These are phyloP conservation scores for Crenichthys baileyi DNA, from an alignment of 2,797 vertebrate genomes.

Conservation along the genomic window DNA sequence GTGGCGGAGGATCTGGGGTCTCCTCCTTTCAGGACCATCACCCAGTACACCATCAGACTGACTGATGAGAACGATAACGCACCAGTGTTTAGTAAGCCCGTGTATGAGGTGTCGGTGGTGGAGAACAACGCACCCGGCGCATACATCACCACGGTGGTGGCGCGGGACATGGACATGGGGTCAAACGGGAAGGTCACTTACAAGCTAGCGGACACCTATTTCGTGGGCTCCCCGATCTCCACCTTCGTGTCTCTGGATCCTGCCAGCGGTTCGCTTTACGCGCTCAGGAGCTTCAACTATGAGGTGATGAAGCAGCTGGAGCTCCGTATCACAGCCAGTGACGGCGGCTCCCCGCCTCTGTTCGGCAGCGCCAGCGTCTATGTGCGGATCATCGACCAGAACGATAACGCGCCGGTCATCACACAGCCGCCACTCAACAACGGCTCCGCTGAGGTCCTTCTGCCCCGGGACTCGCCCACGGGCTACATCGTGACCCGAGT, in stretches of 20 bases:
- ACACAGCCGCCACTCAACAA: slow-evolving; percentile 87
- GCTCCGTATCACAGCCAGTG: slow-evolving; percentile 89
- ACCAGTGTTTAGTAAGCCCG: slow-evolving; percentile 84
- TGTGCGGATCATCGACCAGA: slow-evolving; percentile 91
- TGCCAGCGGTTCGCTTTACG: slow-evolving; percentile 91
- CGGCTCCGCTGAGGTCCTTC: slow-evolving; percentile 85
- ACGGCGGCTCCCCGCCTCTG: slow-evolving; percentile 89
- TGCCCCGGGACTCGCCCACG: slow-evolving; percentile 85
- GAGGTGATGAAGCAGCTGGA: slow-evolving; percentile 92
- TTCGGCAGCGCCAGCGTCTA: slow-evolving; percentile 87
- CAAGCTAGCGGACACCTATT: slow-evolving; percentile 86
- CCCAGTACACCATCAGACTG: slow-evolving; percentile 88
- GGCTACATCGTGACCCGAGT: slow-evolving; percentile 88
- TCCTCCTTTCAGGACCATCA: slow-evolving; percentile 88
- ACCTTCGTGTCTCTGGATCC: slow-evolving; percentile 94
- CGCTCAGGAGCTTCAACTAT: slow-evolving; percentile 92
- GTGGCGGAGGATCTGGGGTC: slow-evolving; percentile 92
- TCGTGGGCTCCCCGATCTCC: slow-evolving; percentile 89
- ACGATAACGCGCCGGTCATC: slow-evolving; percentile 90
- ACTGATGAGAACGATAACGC: slow-evolving; percentile 95
- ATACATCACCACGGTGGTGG: slow-evolving; percentile 88
- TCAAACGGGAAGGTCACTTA: slow-evolving; percentile 92
- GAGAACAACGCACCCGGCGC: slow-evolving; percentile 94
- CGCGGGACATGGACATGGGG: slow-evolving; percentile 88
- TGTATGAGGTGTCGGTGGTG: slow-evolving; percentile 87